A percentile compares a stretch with the other conserved stretches of the same genome.
These are phyloP conservation scores for Orthosia gracilis DNA, from an alignment of 2,888 invertebrate genomes.

Conservation along the genomic window DNA sequence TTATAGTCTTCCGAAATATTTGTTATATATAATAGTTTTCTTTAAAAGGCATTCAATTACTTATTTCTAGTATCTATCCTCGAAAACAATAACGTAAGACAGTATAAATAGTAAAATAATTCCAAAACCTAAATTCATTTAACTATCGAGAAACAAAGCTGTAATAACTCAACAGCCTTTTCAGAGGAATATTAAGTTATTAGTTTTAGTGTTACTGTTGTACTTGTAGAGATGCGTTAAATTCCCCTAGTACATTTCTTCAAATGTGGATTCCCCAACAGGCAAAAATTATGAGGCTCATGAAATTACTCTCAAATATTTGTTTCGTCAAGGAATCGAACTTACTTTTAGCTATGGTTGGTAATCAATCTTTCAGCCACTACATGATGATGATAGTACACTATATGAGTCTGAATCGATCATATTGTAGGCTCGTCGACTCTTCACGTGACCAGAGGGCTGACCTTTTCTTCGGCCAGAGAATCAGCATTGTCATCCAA, in stretches of 20 bases:
- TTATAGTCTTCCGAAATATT: not conserved
- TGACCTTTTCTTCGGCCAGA: too few relatives aligned
- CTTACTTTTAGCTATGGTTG: too few relatives aligned
- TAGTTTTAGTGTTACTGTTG: not conserved
- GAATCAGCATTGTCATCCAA: too few relatives aligned
- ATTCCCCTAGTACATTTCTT: not conserved
- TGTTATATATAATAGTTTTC: not conserved
- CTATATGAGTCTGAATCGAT: too few relatives aligned
- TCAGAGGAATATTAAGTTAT: not conserved
- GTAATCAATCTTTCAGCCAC: too few relatives aligned
- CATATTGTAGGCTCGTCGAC: too few relatives aligned
- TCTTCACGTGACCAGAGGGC: too few relatives aligned
- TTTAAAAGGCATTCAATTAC: not conserved
- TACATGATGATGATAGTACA: too few relatives aligned
- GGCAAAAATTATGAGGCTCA: too few relatives aligned
- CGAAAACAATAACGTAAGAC: not conserved
- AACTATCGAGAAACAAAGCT: not conserved
- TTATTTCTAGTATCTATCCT: conserved; percentile 8
- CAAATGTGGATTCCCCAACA: not conserved
- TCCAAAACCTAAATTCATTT: not conserved
- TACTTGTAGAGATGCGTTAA: not conserved
- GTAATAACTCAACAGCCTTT: not conserved
- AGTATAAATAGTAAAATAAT: not conserved
- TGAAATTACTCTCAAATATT: too few relatives aligned
- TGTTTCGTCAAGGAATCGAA: too few relatives aligned